Conservation (phyloP, 2,888 invertebrate genomes). For the Polymixis lichenea region DNA sequence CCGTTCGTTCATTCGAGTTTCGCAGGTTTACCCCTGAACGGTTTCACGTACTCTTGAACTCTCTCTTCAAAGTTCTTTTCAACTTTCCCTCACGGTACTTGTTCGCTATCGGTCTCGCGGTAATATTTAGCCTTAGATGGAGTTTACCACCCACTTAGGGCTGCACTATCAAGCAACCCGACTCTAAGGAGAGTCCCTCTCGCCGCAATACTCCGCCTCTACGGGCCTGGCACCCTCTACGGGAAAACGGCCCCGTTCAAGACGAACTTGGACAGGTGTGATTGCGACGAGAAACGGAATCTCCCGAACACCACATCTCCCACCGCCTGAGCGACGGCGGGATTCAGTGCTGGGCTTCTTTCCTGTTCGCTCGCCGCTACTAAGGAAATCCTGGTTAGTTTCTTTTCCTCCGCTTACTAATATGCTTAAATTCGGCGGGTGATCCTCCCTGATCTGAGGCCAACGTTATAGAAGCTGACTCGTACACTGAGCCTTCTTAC, state of each 20-base stretch:
- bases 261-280: constrained; percentile 84
- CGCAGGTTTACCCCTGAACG: constrained; percentile 90
- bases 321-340: constrained; percentile 79
- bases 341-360: constrained; percentile 91
- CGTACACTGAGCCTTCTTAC: constrained; percentile 54
- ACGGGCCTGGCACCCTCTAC: constrained; percentile 89
- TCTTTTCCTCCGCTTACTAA: constrained; percentile 93
- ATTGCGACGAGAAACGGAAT: constrained; percentile 74
- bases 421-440: constrained; percentile 92
- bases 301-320: constrained; percentile 91
- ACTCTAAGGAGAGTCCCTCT: constrained; percentile 79
- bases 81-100: constrained; percentile 93
- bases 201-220: constrained; percentile 75
- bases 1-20: constrained; percentile 88
- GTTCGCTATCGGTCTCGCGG: constrained; percentile 92
- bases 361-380: constrained; percentile 87
- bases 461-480: constrained; percentile 68
- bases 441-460: constrained; percentile 79
- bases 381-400: constrained; percentile 85
- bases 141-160: constrained; percentile 92
- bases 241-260: constrained; percentile 83
- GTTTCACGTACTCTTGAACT: constrained; percentile 89
- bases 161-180: constrained; percentile 92
- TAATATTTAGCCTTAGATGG: constrained; percentile 91
- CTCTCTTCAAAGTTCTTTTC: constrained; percentile 93